Conservation (phyloP, 2,113 vertebrate genomes). For the Fregata magnificens region DNA sequence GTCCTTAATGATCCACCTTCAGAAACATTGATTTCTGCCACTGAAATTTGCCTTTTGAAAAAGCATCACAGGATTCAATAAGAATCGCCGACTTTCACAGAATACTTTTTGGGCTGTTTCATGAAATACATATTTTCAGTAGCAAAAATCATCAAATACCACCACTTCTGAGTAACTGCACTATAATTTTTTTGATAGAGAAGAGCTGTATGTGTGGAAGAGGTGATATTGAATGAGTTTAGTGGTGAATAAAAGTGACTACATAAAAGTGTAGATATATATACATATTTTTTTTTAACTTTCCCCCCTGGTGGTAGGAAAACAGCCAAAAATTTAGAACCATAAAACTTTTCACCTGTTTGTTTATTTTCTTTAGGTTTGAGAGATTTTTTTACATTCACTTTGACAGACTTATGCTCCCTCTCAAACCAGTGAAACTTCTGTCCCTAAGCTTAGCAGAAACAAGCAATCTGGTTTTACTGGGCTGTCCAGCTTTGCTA, state of each 20-base stretch:
- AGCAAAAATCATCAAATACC: background rate
- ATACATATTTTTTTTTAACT: background rate
- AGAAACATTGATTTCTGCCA: conserved; percentile 40
- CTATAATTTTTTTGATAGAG: background rate
- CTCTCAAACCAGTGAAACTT: background rate
- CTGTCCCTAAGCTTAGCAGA: background rate
- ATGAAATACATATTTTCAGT: background rate
- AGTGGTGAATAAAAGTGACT: background rate
- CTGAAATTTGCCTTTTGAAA: conserved; percentile 38
- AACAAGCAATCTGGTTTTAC: background rate
- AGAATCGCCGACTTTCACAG: background rate
- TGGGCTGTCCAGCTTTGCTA: background rate
- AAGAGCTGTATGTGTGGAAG: background rate
- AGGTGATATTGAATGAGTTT: background rate
- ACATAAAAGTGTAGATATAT: background rate
- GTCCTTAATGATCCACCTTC: conserved; percentile 27
- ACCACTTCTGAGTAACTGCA: background rate
- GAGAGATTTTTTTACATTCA: background rate
- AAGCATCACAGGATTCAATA: background rate
- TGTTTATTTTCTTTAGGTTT: background rate
- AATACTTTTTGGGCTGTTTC: background rate
- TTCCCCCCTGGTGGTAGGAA: background rate
- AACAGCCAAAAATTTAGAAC: background rate
- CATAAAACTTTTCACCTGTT: background rate
- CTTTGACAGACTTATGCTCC: background rate